phyloP scores from a whole-genome alignment of 1,140 invertebrate genomes.

The Heliconius congener region DNA sequence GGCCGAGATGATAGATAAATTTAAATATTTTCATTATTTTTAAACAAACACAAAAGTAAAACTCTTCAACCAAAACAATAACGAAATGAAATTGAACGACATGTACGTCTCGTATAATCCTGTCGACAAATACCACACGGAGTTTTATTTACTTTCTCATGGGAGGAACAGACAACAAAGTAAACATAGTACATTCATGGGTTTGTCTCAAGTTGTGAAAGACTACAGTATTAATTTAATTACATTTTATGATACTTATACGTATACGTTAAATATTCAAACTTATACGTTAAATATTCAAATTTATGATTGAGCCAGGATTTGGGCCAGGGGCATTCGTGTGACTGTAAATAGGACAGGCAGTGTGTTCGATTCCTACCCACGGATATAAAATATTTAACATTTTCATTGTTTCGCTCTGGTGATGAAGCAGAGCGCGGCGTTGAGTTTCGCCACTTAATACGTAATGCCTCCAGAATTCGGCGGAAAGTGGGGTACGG shows the following conservation, averaged over 20 bases:
- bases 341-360: too few relatives aligned
- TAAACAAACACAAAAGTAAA: background rate
- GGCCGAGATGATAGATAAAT: too few relatives aligned
- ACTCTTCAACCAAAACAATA: background rate
- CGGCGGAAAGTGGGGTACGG: too few relatives aligned
- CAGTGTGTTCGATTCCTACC: too few relatives aligned
- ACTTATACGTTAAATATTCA: background rate
- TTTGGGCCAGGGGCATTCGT: too few relatives aligned
- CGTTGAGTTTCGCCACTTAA: too few relatives aligned
- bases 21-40: background rate
- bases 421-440: too few relatives aligned
- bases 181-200: background rate
- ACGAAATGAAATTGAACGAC: background rate
- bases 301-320: background rate
- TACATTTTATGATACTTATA: background rate
- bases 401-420: too few relatives aligned
- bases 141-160: background rate
- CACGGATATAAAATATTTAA: too few relatives aligned
- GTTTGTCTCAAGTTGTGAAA: background rate
- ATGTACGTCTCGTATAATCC: background rate
- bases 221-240: background rate
- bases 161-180: background rate
- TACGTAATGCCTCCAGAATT: too few relatives aligned
- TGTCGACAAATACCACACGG: background rate
- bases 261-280: background rate